Evolutionary conservation across 2,113 vertebrate genomes (phyloP), one percentile per base, ranked within the genome.

Genomic region (Pachycephala philippinensis): DNA sequence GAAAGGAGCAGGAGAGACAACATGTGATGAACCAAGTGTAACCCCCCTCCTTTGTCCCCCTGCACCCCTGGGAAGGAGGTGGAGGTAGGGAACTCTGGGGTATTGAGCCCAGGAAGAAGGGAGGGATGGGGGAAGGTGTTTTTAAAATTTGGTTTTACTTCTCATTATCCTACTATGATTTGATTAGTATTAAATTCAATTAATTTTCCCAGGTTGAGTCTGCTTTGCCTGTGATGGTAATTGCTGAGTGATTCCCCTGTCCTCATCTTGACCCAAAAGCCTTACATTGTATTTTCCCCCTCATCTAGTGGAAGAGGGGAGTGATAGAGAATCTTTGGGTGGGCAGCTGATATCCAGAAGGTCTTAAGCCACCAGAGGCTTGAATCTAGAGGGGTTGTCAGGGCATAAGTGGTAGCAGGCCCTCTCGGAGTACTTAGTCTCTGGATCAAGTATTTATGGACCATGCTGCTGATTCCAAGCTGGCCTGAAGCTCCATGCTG

Each of bases 31-130:
- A 49, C 17, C 31, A 56, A 7, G 12, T 37, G 15, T 28, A 42
- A 23, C 3, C 4, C 10, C 15, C 13, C 24, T 44, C 77, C 16
- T 37, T 53, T 0, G 0, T 64, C 6, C 19, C 23, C 20, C 33
- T 64, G 37, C 11, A n/a, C 33, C 1, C 2, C 33, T 63, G 42
- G 28, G 37, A 37, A 64, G 37, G 42, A 64, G 33, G 11, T 42
- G 30, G 24, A 90, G 37, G 27, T 37, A 24, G 49, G 37, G 23
- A 84, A 18, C 42, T 84, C 56, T 8, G 5, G 49, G 37, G 42
- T 57, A 45, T 30, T 44, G 28, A 78, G 72, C 49, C 15, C 37
- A 70, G 27, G 27, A 78, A 44, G 44, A 57, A 57, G 15, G 9
- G 23, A 63, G 19, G 49, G 35, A 10, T 24, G 6, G 3, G 15